phyloP scores from a whole-genome alignment of 2,797 vertebrate genomes.

The Esox masquinongy region DNA sequence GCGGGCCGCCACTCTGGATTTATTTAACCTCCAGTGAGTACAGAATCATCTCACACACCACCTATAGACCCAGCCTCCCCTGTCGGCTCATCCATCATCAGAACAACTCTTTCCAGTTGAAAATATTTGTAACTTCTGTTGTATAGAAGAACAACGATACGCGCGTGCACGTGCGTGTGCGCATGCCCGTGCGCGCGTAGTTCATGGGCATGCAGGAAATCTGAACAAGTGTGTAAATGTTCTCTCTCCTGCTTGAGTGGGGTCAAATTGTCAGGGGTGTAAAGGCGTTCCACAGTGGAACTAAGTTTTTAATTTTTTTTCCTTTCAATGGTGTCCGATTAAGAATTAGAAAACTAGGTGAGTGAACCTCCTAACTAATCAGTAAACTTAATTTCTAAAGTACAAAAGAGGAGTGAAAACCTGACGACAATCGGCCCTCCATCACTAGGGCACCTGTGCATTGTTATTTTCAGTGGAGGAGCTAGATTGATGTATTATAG shows the following conservation, averaged over 20 bases:
- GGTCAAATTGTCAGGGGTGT: conserved; percentile 22
- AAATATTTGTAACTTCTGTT: not conserved
- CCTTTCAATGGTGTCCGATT: no score
- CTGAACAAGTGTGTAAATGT: not conserved
- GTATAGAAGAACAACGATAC: not conserved
- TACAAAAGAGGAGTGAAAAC: not conserved
- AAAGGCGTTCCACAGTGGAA: not conserved
- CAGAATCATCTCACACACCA: conserved; percentile 40
- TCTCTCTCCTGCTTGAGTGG: conserved; percentile 4
- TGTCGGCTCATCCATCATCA: not conserved
- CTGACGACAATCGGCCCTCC: no score
- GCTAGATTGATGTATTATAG: conserved; percentile 24
- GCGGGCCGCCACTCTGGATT: conserved; percentile 52
- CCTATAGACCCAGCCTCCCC: conserved; percentile 41
- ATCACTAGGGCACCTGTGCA: not conserved
- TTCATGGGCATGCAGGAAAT: not conserved
- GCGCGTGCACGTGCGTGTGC: not conserved
- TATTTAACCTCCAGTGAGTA: conserved; percentile 51
- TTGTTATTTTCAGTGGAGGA: conserved; percentile 18
- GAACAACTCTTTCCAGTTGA: not conserved
- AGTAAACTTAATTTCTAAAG: no score
- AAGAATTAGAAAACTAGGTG: no score
- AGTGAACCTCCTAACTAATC: no score
- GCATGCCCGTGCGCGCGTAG: not conserved
- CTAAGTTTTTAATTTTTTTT: not conserved